Evolutionary conservation across 2,797 vertebrate species (phyloP), one percentile per base, ranked within the genome.

Genomic region (Pseudomugil tenellus): DNA sequence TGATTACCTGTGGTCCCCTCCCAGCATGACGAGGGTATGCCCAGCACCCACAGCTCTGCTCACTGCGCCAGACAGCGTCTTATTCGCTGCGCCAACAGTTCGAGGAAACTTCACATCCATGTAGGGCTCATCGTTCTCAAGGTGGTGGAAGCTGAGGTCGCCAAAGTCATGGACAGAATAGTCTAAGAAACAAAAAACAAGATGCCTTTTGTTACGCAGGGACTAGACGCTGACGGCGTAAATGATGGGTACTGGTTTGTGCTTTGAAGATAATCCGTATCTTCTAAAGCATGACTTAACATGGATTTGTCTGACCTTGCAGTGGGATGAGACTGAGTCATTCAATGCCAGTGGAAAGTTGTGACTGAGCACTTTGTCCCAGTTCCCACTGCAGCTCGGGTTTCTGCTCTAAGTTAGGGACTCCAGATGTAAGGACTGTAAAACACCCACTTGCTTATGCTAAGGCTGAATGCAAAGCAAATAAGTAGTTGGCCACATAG

Each of bases 1-100:
- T 3, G 23, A 76, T 87, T 84, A 99, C 98, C 98, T 99, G 95
- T 99, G 98, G 80, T 99, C 98, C 1, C 98, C 98, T 67, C 98
- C 98, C 17, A 99, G 78, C 70, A 98, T 96, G 84, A 99, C 85
- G 0, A 97, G 95, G 46, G 94, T 97, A 74, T 98, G 96, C 9
- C 98, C 97, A 0, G 93, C 94, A 0, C 94, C 94, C 3, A 99
- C 90, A 0, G 97, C 96, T 74, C 91, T 81, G 73, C 95, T 96
- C 29, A 98, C 95, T 0, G 96, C 94, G 1, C 94, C 94, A 0
- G 96, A 93, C 89, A 99, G 62, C 28, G 94, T 87, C 85, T 97
- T 93, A 76, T 92, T 96, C 55, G 98, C 98, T 29, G 88, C 91
- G 11, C 98, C 98, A 62, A 99, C 97, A 0, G 94, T 96, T n/a